Percentiles rank a stretch among this genome's conserved stretches.
Evolutionary conservation across 1,140 invertebrate species (phyloP).

Genomic region (Cataglyphis hispanica): DNA sequence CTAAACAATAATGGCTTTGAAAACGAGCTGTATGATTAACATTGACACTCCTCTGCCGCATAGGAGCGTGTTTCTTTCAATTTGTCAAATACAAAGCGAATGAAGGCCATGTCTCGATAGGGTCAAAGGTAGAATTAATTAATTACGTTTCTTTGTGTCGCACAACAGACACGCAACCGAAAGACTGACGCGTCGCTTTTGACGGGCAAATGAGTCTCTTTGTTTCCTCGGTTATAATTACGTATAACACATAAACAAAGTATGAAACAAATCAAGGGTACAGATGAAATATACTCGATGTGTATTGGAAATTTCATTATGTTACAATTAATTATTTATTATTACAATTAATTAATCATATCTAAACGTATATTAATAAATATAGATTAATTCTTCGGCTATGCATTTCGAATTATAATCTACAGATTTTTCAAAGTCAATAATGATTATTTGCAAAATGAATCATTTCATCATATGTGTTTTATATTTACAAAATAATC

Average conservation of each 20-base stretch:
- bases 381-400: conserved; percentile 10
- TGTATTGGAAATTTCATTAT: neutral
- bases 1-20: conserved; percentile 2
- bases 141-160: conserved; percentile 40
- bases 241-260: neutral
- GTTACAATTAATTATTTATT: neutral
- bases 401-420: conserved; percentile 19
- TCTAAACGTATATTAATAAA: neutral
- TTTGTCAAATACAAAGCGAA: conserved; percentile 24
- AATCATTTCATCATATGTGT: neutral
- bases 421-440: neutral
- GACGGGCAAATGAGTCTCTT: conserved; percentile 37
- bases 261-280: neutral
- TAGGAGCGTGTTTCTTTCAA: conserved; percentile 8
- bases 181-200: conserved; percentile 10
- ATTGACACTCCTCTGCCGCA: neutral
- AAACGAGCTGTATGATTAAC: neutral
- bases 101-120: neutral
- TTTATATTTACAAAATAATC: neutral
- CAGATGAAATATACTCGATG: neutral
- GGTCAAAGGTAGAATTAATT: conserved; percentile 33
- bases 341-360: conserved; percentile 3
- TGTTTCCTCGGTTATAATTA: conserved; percentile 32
- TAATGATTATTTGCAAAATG: neutral
- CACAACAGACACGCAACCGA: conserved; percentile 14